Base-by-base conservation (phyloP, 2,113 vertebrate species). In the Nerophis lumbriciformis region DNA sequence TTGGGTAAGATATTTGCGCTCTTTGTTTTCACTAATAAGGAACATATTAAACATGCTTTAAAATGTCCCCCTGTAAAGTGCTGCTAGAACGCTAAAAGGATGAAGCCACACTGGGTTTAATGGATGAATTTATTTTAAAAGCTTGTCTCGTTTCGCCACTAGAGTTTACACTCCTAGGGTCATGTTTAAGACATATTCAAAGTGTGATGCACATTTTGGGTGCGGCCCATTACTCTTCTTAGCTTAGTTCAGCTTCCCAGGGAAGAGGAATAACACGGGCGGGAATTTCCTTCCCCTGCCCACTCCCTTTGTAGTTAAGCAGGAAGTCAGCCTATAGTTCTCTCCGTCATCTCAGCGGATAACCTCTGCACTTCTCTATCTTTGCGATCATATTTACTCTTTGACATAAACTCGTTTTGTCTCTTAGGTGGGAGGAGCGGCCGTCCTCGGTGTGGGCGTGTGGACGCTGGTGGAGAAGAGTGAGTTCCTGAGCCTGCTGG, bases 381-480 rank as follows among this genome's bases (percentile, higher is more conserved):
- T 45, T 12, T 11, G 42, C 12, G 7, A 19, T 51, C 8, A 21
- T 28, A 15, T 14, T 6, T 42, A 10, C 7, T 11, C n/a, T 42
- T 44, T 49, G 42, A 45, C 42, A 45, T 45, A 45, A 45, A 45
- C 10, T 48, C 6, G 8, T 48, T 16, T 54, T 71, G 45, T 80
- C 48, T 65, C 68, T 61, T 63, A 94, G 93, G 83, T 91, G 21
- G 92, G 90, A 0, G 94, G 93, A 9, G 91, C 80, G 0, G 89
- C 89, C 0, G 92, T 93, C 53, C 74, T 92, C 81, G 92, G 89
- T 0, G 90, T 94, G 48, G 94, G 94, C 28, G 48, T 92, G 47
- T 94, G 94, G 94, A 94, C 92, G 0, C 83, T 94, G 72, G 73
- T 88, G 62, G 92, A 94, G 72, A 94, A 94, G 79, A 93, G 91